Conservation (phyloP, 2,113 vertebrate species). For the Chionis minor region DNA sequence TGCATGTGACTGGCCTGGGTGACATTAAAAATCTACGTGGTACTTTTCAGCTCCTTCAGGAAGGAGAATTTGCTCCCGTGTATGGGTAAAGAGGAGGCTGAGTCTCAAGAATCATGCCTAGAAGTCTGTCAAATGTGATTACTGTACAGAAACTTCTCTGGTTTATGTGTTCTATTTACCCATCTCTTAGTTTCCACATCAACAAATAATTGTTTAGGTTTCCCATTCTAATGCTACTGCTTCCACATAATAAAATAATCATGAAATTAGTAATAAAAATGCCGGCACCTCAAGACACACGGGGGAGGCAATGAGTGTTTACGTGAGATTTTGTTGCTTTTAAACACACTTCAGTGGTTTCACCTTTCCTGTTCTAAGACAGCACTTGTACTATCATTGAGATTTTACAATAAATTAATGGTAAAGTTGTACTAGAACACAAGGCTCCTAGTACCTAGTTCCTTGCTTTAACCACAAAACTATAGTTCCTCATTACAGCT, state of each 20-base stretch:
- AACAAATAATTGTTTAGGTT: neutral
- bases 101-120: neutral
- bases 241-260: neutral
- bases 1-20: neutral
- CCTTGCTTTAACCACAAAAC: neutral
- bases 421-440: neutral
- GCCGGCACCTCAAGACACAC: neutral
- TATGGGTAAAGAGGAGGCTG: neutral
- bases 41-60: neutral
- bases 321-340: neutral
- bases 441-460: neutral
- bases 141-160: neutral
- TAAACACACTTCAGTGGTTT: neutral
- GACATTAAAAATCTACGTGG: neutral
- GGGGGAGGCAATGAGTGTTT: neutral
- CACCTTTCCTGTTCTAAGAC: neutral
- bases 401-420: neutral
- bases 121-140: neutral
- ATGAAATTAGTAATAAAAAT: neutral
- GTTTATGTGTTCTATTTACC: neutral
- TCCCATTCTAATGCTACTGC: neutral
- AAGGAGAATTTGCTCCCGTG: neutral
- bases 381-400: neutral
- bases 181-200: neutral
- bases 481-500: neutral